A percentile compares a stretch with the other conserved stretches of the same genome.
These are phyloP conservation scores for Myotis planiceps DNA, from an alignment of 2,797 vertebrate genomes.

Conservation along the genomic window DNA sequence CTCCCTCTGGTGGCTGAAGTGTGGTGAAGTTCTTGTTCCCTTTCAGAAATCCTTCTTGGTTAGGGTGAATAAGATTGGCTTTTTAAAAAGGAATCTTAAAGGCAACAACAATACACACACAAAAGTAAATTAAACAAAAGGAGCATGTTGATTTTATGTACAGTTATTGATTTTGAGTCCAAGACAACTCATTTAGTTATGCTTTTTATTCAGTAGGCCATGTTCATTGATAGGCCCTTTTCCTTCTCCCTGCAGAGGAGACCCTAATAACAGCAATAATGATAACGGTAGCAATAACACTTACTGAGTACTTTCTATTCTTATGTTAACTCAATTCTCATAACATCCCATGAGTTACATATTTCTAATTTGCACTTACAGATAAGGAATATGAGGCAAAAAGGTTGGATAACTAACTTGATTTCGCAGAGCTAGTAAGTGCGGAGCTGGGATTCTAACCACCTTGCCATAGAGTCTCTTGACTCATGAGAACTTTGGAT, in stretches of 20 bases:
- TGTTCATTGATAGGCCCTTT: background rate
- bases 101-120: background rate
- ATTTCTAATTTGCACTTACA: constrained; percentile 17
- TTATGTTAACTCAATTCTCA: background rate
- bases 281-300: background rate
- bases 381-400: background rate
- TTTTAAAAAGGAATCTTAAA: constrained; percentile 22
- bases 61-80: background rate
- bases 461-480: background rate
- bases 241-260: background rate
- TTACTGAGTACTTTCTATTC: background rate
- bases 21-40: background rate
- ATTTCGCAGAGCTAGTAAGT: background rate
- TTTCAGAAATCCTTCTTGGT: background rate
- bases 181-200: background rate
- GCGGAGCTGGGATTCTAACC: background rate
- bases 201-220: background rate
- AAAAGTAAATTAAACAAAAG: constrained; percentile 1
- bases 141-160: background rate
- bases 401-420: background rate
- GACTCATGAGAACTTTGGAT: background rate
- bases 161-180: constrained; percentile 13
- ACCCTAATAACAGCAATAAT: background rate
- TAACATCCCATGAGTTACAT: background rate
- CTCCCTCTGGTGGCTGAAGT: background rate